Base-by-base conservation (phyloP, 2,113 vertebrate species). In the Sigmodon hispidus region DNA sequence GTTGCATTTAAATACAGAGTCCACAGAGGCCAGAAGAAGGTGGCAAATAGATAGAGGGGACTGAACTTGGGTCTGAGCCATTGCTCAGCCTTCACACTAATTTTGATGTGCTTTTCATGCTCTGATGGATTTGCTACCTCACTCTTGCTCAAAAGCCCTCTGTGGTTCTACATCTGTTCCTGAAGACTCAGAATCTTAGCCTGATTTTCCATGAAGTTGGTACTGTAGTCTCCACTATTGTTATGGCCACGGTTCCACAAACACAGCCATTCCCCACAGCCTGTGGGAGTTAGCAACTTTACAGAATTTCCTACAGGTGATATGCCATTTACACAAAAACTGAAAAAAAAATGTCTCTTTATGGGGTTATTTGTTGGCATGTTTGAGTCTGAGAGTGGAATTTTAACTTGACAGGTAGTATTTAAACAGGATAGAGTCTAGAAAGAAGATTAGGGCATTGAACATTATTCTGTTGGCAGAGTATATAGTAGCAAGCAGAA, bases 331-430 rank as follows among this genome's bases (percentile, higher is more conserved):
- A 5, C 65, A 70, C 12, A 70, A 57, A 83, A 88, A 84, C 67
- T 79, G 12, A 22, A 77, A 87, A 22, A 77, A 87, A 61, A 79
- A 67, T 93, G 34, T 5, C 13, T 95, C 69, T 87, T 93, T 89
- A 94, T 94, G 63, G 57, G 89, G 80, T 90, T 92, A 85, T 15
- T 19, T 76, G 84, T 95, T 96, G 95, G 65, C 89, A 95, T 34
- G 31, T 93, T 94, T 69, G 45, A 3, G 8, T 88, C 40, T 69
- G 77, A 10, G 5, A 94, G 40, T 76, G 45, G 70, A 50, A 96
- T 67, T 88, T 36, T 70, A 21, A 24, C 50, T 70, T 63, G 67
- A 91, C 59, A 88, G 45, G 61, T 90, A 84, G 36, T 15, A 91
- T 93, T 96, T 92, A 94, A 93, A 93, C 19, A 86, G 57, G 24